Conservation (phyloP, 2,797 vertebrate species). For the Pagetopsis macropterus region DNA sequence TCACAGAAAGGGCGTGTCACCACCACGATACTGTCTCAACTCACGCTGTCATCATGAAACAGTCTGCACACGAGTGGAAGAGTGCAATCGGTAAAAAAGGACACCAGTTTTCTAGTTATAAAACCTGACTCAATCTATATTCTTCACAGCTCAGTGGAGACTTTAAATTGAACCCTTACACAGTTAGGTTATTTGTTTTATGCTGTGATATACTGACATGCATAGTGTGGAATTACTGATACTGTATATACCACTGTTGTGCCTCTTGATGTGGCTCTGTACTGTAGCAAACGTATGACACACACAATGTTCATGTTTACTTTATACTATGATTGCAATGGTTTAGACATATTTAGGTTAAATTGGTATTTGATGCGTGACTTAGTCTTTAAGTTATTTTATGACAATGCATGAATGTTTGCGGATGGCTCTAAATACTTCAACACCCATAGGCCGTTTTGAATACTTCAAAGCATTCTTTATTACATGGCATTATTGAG, state of each 20-base stretch:
- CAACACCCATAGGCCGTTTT: slow-evolving; percentile 4
- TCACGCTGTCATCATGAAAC: slow-evolving; percentile 49
- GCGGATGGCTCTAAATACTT: neutral
- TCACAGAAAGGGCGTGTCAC: slow-evolving; percentile 30
- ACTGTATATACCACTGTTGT: slow-evolving; percentile 5
- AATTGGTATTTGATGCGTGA: neutral
- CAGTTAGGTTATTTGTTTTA: slow-evolving; percentile 64
- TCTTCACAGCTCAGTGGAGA: slow-evolving; percentile 58
- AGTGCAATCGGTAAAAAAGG: slow-evolving; percentile 41
- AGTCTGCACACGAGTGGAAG: slow-evolving; percentile 34
- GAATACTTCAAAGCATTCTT: slow-evolving; percentile 15
- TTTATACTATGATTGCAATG: neutral
- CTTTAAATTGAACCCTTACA: slow-evolving; percentile 65
- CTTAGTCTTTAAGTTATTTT: neutral
- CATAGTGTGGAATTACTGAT: slow-evolving; percentile 45
- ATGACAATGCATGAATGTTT: neutral
- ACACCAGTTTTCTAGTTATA: slow-evolving; percentile 50
- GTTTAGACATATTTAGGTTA: neutral
- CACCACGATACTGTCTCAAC: slow-evolving; percentile 32
- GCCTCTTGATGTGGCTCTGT: neutral
- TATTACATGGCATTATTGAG: too few relatives aligned
- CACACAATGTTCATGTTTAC: neutral
- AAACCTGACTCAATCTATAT: slow-evolving; percentile 70
- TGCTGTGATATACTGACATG: slow-evolving; percentile 42
- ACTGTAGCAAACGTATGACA: slow-evolving; percentile 3